These are phyloP conservation scores for Lindbergichthys nudifrons DNA, from an alignment of 2,797 vertebrate species.

Conservation along the genomic window DNA sequence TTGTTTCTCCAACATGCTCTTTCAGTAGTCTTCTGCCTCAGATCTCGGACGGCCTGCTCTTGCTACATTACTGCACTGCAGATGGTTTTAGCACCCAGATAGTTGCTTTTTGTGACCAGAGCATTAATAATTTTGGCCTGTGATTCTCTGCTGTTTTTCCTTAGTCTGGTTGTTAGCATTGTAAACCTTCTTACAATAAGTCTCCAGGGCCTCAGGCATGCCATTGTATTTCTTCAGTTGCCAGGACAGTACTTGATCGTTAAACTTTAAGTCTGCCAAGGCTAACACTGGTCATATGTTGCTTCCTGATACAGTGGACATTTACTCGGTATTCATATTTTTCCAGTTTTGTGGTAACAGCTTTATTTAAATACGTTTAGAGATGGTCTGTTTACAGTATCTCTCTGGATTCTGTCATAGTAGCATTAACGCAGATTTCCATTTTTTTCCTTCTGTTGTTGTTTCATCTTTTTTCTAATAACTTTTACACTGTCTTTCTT, in stretches of 20 bases:
- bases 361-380: background rate
- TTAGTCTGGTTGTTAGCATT: constrained; percentile 16
- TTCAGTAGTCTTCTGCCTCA: background rate
- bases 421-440: background rate
- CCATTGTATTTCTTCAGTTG: background rate
- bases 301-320: background rate
- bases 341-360: background rate
- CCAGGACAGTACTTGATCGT: constrained; percentile 6
- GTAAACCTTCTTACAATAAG: constrained; percentile 27
- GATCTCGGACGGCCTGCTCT: constrained; percentile 10
- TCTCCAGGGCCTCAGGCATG: constrained; percentile 12
- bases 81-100: constrained; percentile 11
- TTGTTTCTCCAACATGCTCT: constrained; percentile 10
- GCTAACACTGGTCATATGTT: background rate
- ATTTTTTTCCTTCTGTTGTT: background rate
- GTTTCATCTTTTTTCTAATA: background rate
- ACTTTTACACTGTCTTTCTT: background rate
- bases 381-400: too few species aligned
- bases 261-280: constrained; percentile 2
- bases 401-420: background rate
- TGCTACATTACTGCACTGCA: constrained; percentile 23
- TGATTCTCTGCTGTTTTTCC: constrained; percentile 16
- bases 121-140: constrained; percentile 19
- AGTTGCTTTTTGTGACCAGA: constrained; percentile 6
- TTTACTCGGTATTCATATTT: background rate